A percentile compares a stretch with the other conserved stretches of the same genome.
These are phyloP conservation scores for Eilema sororculum DNA, from an alignment of 2,888 invertebrate species.

Conservation along the genomic window DNA sequence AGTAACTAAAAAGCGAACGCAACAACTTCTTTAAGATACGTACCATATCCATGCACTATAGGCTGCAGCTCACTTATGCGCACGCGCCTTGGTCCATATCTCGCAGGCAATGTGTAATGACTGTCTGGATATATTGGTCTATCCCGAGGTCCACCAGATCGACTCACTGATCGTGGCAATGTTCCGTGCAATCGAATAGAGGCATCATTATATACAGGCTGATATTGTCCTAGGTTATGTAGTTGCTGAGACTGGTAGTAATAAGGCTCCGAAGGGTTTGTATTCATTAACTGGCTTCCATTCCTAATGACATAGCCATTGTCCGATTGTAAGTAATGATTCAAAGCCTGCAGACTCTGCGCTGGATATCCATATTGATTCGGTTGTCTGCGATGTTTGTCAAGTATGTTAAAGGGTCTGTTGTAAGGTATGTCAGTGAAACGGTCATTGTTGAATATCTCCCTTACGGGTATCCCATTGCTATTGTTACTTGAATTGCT, in stretches of 20 bases:
- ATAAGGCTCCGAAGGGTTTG: constrained; percentile 60
- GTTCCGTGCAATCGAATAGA: constrained; percentile 67
- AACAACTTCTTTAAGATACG: constrained; percentile 47
- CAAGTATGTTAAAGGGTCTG: constrained; percentile 75
- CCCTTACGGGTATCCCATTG: constrained; percentile 72
- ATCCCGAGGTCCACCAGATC: constrained; percentile 53
- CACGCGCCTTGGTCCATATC: constrained; percentile 74
- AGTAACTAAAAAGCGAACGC: neutral
- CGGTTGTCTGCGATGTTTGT: constrained; percentile 74
- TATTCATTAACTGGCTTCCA: constrained; percentile 68
- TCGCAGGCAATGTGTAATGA: constrained; percentile 73
- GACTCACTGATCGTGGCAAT: constrained; percentile 65
- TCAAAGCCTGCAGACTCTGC: constrained; percentile 76
- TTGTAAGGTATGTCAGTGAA: constrained; percentile 73
- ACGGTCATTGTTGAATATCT: constrained; percentile 81
- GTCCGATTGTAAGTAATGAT: constrained; percentile 70
- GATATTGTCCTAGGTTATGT: constrained; percentile 56
- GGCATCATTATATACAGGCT: constrained; percentile 65
- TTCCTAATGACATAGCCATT: constrained; percentile 56
- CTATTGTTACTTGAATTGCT: constrained; percentile 73
- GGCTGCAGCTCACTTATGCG: constrained; percentile 79
- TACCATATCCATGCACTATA: constrained; percentile 81
- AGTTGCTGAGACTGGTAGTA: constrained; percentile 54
- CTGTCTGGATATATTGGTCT: constrained; percentile 59
- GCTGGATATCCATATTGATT: constrained; percentile 77